Conservation (phyloP, 2,113 vertebrate species). For the Isurus oxyrinchus region DNA sequence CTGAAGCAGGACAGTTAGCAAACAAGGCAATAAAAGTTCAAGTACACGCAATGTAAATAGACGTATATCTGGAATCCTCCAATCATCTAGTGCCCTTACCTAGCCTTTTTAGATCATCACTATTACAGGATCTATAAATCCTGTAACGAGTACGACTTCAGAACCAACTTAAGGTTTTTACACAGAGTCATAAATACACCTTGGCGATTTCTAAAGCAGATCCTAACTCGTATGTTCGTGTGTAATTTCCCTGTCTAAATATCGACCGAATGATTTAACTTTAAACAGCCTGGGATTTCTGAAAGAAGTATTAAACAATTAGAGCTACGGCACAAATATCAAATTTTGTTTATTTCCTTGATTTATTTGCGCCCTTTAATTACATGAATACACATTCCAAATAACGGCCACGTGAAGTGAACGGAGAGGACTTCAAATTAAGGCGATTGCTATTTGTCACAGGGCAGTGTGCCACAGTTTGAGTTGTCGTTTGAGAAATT, state of each 20-base stretch:
- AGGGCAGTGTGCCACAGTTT: background rate
- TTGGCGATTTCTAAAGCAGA: background rate
- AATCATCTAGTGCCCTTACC: background rate
- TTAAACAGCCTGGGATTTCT: background rate
- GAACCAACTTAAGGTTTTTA: background rate
- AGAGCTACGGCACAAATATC: background rate
- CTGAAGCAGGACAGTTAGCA: background rate
- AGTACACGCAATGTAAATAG: constrained; percentile 30
- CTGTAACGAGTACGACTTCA: constrained; percentile 5
- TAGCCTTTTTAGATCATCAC: constrained; percentile 18
- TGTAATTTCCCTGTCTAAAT: background rate
- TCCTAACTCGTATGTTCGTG: no score
- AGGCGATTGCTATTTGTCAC: background rate
- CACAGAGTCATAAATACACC: background rate
- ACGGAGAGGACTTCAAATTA: background rate
- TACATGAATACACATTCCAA: background rate
- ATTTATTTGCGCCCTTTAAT: background rate
- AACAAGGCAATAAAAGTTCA: constrained; percentile 31
- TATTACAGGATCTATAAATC: constrained; percentile 6
- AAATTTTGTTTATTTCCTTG: no score
- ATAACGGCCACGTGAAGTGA: background rate
- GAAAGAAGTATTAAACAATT: background rate
- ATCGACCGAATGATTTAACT: background rate
- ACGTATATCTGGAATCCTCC: background rate
- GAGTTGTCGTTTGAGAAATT: background rate